These are phyloP conservation scores for Chelon auratus DNA, from an alignment of 2,797 vertebrate species.

Conservation along the genomic window DNA sequence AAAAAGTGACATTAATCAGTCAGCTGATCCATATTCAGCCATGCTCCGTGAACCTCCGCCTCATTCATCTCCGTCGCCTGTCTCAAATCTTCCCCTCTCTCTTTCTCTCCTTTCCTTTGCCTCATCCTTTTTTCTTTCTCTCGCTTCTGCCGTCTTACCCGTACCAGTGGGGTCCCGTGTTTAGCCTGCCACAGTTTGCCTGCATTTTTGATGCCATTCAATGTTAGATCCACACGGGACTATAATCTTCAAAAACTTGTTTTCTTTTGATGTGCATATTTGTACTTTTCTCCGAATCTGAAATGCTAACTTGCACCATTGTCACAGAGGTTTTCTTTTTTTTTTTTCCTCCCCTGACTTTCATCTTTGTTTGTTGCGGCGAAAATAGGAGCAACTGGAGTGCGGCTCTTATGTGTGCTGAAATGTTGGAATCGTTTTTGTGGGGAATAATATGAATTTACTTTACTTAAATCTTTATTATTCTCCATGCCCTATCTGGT, in stretches of 20 bases:
- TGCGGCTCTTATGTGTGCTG: constrained; percentile 28
- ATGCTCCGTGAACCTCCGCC: constrained; percentile 29
- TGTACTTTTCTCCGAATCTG: constrained; percentile 41
- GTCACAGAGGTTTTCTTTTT: neutral
- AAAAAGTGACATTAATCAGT: constrained; percentile 75
- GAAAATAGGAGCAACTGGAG: constrained; percentile 32
- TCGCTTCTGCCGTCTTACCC: neutral
- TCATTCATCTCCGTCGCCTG: constrained; percentile 50
- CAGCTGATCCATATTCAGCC: constrained; percentile 73
- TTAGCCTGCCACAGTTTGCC: constrained; percentile 16
- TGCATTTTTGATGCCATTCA: constrained; percentile 28
- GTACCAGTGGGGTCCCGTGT: constrained; percentile 26
- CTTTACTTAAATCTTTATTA: constrained; percentile 16
- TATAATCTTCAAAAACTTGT: constrained; percentile 17
- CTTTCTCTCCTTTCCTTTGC: constrained; percentile 8
- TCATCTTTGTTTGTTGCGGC: constrained; percentile 26
- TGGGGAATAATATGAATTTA: constrained; percentile 23
- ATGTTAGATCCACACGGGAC: constrained; percentile 40
- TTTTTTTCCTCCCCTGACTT: constrained; percentile 4
- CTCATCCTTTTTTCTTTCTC: constrained; percentile 4
- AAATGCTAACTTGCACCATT: constrained; percentile 41
- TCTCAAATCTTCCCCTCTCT: constrained; percentile 7
- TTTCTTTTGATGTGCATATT: constrained; percentile 36
- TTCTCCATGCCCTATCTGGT: constrained; percentile 1
- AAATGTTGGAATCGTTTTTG: constrained; percentile 4